Evolutionary conservation across 2,113 vertebrate genomes (phyloP).

Genomic region (Toxotes jaculatrix): DNA sequence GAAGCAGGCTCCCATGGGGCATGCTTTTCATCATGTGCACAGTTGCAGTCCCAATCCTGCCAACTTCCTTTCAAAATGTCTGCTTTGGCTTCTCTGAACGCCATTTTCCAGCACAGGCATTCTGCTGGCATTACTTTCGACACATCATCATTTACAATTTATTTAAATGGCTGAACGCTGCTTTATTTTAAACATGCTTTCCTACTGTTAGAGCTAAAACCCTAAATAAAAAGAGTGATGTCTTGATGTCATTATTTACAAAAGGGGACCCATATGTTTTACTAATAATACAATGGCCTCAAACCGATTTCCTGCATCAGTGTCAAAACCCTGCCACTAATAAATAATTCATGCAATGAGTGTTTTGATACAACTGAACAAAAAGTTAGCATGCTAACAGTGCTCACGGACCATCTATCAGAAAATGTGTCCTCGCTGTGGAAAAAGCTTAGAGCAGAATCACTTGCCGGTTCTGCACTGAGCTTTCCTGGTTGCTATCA

Average conservation of each 20-base stretch:
- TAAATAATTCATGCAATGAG: neutral
- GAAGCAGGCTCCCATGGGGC: constrained; percentile 44
- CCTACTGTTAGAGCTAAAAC: neutral
- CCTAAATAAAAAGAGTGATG: neutral
- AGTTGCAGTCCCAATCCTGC: constrained; percentile 53
- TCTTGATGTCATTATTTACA: neutral
- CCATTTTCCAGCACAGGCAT: constrained; percentile 50
- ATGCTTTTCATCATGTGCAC: constrained; percentile 67
- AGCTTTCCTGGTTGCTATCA: neutral
- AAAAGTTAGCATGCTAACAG: neutral
- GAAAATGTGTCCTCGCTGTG: neutral
- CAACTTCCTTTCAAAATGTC: constrained; percentile 73
- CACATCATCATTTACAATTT: constrained; percentile 4
- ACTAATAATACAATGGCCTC: neutral
- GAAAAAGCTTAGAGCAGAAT: too few relatives aligned
- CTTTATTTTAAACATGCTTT: neutral
- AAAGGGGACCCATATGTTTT: neutral
- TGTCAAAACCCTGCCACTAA: too few relatives aligned
- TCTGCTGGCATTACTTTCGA: constrained; percentile 1
- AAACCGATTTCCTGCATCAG: neutral
- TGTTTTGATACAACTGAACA: neutral
- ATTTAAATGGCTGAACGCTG: neutral
- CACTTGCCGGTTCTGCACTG: neutral
- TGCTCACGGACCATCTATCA: neutral
- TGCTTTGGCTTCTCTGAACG: constrained; percentile 39